A percentile compares a stretch with the other conserved stretches of the same genome.
Conservation (phyloP, 2,797 vertebrate species). For the Liasis olivaceus region DNA sequence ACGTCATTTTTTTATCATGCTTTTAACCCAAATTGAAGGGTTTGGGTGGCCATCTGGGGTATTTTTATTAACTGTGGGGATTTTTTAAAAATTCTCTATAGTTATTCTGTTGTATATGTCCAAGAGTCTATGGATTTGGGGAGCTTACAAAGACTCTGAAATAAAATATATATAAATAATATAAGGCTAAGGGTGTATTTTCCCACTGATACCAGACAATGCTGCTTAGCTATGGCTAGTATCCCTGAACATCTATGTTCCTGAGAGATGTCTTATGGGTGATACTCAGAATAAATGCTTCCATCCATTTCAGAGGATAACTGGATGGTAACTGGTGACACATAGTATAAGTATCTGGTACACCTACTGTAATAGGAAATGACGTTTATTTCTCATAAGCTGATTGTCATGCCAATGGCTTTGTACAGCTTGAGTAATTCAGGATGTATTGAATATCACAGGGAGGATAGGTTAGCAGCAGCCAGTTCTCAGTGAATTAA, state of each 20-base stretch:
- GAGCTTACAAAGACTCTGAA: not conserved
- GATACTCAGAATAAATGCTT: not conserved
- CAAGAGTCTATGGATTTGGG: not conserved
- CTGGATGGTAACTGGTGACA: not conserved
- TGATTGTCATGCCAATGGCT: not conserved
- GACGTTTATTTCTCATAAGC: not conserved
- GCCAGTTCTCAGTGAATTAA: conserved; percentile 5
- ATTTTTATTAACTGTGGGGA: not conserved
- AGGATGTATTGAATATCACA: not conserved
- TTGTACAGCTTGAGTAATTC: not conserved
- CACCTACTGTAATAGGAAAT: not conserved
- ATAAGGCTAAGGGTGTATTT: not conserved
- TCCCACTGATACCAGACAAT: not conserved
- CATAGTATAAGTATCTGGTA: not conserved
- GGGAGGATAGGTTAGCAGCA: not conserved
- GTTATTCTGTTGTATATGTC: not conserved
- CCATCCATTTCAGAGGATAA: not conserved
- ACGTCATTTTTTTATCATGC: not conserved
- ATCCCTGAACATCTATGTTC: not conserved
- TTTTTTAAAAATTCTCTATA: not conserved
- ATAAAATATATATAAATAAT: not conserved
- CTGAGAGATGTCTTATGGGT: not conserved
- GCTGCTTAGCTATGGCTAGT: not conserved
- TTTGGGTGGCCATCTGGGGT: not conserved
- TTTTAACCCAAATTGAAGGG: not conserved